Percentiles rank a stretch among this genome's conserved stretches.
These are phyloP conservation scores for Miichthys miiuy DNA, from an alignment of 2,797 vertebrate species.

Conservation along the genomic window DNA sequence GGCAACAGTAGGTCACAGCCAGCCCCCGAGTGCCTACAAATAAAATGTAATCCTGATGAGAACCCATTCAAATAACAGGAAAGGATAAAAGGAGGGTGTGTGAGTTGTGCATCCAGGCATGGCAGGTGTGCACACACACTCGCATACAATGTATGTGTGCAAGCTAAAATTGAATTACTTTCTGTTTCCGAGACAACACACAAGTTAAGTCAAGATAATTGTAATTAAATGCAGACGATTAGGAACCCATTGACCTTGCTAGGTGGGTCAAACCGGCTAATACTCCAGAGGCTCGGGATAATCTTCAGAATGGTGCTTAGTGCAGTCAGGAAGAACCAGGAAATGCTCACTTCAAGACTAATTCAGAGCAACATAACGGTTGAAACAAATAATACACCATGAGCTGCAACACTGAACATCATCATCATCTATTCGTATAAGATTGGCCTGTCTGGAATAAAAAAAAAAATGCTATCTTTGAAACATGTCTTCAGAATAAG, in stretches of 20 bases:
- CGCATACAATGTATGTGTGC: background rate
- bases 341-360: background rate
- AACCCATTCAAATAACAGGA: conserved; percentile 25
- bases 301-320: conserved; percentile 33
- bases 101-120: background rate
- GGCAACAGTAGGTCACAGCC: conserved; percentile 96
- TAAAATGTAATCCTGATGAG: conserved; percentile 51
- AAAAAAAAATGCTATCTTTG: too few relatives aligned
- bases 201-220: conserved; percentile 34
- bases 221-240: conserved; percentile 54
- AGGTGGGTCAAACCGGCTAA: conserved; percentile 17
- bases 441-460: background rate
- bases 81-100: background rate
- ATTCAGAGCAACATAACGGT: conserved; percentile 10
- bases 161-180: conserved; percentile 27
- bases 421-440: background rate
- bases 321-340: background rate
- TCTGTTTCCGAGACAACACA: conserved; percentile 6
- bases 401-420: background rate
- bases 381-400: background rate
- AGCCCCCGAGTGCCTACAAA: conserved; percentile 93
- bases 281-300: conserved; percentile 27
- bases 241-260: conserved; percentile 47
- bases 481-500: background rate
- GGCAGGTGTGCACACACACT: background rate